These are phyloP conservation scores for Anthoptus insignis DNA, from an alignment of 2,888 invertebrate species.

Conservation along the genomic window DNA sequence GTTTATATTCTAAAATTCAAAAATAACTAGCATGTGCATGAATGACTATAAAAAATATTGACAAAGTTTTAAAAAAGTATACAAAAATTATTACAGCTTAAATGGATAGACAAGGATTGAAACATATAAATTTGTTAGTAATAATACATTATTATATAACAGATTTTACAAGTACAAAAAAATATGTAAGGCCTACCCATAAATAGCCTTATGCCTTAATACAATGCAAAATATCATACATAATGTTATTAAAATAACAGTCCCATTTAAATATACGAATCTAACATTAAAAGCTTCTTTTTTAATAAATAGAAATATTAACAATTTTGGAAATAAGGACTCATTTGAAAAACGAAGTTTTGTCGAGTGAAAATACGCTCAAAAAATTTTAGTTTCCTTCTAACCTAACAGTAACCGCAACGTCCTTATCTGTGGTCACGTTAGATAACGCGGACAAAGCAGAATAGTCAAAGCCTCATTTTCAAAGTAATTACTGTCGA, in stretches of 20 bases:
- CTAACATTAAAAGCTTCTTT: not conserved
- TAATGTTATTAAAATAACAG: not conserved
- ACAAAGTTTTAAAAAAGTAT: not conserved
- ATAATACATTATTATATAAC: too few species aligned
- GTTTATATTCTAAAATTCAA: slow-evolving; percentile 23
- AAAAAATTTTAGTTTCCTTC: not conserved
- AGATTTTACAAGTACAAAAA: too few species aligned
- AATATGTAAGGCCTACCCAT: not conserved
- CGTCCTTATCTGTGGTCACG: not conserved
- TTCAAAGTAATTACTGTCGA: slow-evolving; percentile 19
- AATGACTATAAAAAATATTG: not conserved
- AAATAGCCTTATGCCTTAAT: not conserved
- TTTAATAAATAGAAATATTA: not conserved
- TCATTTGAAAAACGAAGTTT: not conserved
- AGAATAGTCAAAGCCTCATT: not conserved
- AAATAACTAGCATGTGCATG: not conserved
- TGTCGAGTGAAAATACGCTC: not conserved
- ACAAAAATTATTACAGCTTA: too few species aligned
- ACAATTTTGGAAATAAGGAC: not conserved
- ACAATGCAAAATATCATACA: not conserved
- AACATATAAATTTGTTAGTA: too few species aligned
- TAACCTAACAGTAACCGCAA: not conserved
- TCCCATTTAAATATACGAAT: not conserved
- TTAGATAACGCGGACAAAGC: slow-evolving; percentile 1
- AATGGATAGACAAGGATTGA: too few species aligned